Evolutionary conservation across 2,113 vertebrate genomes (phyloP).

Genomic region (Toxostoma redivivum): DNA sequence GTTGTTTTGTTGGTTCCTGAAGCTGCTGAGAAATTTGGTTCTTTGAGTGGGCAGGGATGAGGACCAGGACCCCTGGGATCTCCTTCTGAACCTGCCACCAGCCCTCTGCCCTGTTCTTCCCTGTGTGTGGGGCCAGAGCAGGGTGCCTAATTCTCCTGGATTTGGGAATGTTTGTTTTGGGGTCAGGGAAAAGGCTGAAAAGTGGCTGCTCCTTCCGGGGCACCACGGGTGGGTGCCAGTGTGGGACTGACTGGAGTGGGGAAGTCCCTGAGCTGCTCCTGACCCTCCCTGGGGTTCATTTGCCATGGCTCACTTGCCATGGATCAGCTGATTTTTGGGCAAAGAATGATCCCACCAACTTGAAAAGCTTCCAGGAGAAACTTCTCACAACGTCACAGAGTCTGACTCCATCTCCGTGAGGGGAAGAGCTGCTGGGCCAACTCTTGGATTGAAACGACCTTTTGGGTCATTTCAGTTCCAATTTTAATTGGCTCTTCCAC

Average conservation of each 20-base stretch:
- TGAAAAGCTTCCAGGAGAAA: neutral
- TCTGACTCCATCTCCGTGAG: fast-evolving
- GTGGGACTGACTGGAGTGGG: neutral
- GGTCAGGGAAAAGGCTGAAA: neutral
- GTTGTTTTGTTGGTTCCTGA: fast-evolving
- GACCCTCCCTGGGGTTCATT: fast-evolving
- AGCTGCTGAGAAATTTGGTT: neutral
- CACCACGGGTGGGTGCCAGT: fast-evolving
- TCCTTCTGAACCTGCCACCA: neutral
- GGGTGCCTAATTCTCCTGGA: neutral
- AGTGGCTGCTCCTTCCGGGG: neutral
- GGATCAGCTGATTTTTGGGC: neutral
- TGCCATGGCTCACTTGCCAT: neutral
- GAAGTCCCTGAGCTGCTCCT: neutral
- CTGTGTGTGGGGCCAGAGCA: neutral
- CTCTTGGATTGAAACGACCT: neutral
- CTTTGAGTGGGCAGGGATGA: neutral
- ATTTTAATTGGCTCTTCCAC: neutral
- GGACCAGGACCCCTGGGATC: neutral
- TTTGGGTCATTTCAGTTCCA: neutral
- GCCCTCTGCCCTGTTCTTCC: neutral
- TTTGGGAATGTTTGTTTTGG: neutral
- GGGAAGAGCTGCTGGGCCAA: neutral
- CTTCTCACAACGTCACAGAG: fast-evolving
- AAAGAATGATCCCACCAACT: neutral